Evolutionary conservation across 2,797 vertebrate species (phyloP), one percentile per base, ranked within the genome.

Genomic region (Sciurus carolinensis): DNA sequence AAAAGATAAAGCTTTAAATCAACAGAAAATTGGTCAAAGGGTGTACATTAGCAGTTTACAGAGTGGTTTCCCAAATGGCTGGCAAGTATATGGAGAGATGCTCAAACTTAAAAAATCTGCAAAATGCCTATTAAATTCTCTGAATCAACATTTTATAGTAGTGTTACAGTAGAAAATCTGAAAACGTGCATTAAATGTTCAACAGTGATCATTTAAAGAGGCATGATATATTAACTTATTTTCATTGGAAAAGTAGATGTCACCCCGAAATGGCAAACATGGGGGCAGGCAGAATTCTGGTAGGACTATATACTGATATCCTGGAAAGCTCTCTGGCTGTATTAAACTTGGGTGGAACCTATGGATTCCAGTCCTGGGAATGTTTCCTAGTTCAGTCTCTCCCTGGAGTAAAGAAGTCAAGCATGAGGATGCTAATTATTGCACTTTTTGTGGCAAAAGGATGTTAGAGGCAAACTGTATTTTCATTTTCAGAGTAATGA

Each of bases 191-290:
- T 66, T 88, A 52, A 47, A 13, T 26, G 3, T 71, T 86, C 28
- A 39, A 83, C 86, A 44, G 7, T 44, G 13, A 5, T 92, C 14
- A 24, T 90, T 54, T 72, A 84, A 81, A 79, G 28, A 93, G 2
- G 30, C 82, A 20, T 52, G n/a, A 67, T 4, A 24, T 79, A 83
- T 33, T 39, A 39, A n/a, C 67, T 69, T 28, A 67, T 69, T 54
- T 86, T 94, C 44, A 59, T 77, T 92, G 47, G 44, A 69, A 92
- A 69, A 89, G 57, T 59, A 72, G 50, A 79, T 47, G 52, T 36
- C 93, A 87, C 18, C 5, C 67, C 87, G 87, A 71, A 50, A 75
- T 80, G 24, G 4, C 36, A 80, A 57, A 50, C 18, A 24, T 50
- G 50, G 57, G 39, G 28, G 13, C 20, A 91, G 42, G 82, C 47